Base-by-base conservation (phyloP, 2,113 vertebrate species). In the Neopipo cinnamomea region DNA sequence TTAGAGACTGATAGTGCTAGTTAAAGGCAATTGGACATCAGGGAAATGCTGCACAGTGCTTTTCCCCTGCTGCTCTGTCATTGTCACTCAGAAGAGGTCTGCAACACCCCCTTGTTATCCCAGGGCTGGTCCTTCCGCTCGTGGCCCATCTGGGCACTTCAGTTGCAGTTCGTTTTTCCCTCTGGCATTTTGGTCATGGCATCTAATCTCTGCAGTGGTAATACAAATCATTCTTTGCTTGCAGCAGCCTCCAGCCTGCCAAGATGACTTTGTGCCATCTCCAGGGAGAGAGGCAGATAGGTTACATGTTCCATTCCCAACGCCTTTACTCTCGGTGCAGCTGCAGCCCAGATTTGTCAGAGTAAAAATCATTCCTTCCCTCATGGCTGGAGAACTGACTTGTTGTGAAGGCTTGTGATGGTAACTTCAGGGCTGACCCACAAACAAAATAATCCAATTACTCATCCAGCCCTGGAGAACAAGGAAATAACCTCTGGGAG, bases 201-300 rank as follows among this genome's bases (percentile, higher is more conserved):
- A 67, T 39, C 59, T 47, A 2, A 85, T 67, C 75, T 81, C 85
- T 65, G 90, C 83, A 52, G 56, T 33, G 77, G 72, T 68, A 55
- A 46, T 46, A 59, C 44, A 49, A 33, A 33, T 7, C 16, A 15
- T 61, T 70, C 85, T 85, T 53, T 1, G 0, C 42, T 84, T 71
- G 63, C 78, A 93, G 78, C 87, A 94, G 53, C 49, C 59, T 93
- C 71, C 46, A 20, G 79, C 59, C 56, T 77, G 83, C 83, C 75
- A 68, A 10, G 82, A 88, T 55, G 81, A 70, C 62, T 88, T 76
- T 62, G 85, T 94, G 67, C 67, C 50, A 17, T 85, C 67, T 76
- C 91, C 27, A 30, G 46, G 46, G 78, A 71, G 58, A 71, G 62
- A 68, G 67, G 20, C 9, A 37, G 47, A 80, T 42, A 28, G 53